Base-by-base conservation (phyloP, 2,888 invertebrate genomes). In the Dynastes grantii region DNA sequence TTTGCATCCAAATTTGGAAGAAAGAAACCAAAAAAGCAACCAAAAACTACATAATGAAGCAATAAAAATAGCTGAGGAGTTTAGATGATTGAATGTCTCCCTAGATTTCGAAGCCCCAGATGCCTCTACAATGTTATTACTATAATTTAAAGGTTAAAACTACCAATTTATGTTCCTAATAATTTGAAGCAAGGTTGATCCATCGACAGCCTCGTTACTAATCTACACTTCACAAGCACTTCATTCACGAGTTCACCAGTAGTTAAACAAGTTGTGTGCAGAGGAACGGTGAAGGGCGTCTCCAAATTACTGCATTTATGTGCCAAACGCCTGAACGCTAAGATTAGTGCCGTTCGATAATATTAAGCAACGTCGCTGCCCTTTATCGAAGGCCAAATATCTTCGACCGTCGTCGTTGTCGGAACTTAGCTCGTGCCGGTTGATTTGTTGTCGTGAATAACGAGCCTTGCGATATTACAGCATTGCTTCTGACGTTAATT, bases 361-460 rank as follows among this genome's bases (percentile, higher is more conserved):
- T 49, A 75, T 63, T 75, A 61, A 61, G 73, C 55, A 68, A 27
- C 55, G 55, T 68, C 55, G 55, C 49, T 68, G 51, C 51, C 68
- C 51, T 68, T 68, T 68, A 27, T 49, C 22, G 68, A 68, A 68
- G 68, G 55, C 55, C 51, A 68, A 68, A 68, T 68, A 68, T 68
- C 51, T 53, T 68, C 51, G 61, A 55, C 73, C 55, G 58, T 29
- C 58, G 73, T 37, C 61, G 40, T 45, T 61, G 73, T 75, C 73
- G 40, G 61, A 75, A 75, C 61, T 75, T 75, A 75, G 11, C 73
- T 61, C 16, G 16, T 45, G 61, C 51, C 73, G 73, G 55, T 37
- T 71, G 71, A 68, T 68, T 68, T 75, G 73, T 75, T 61, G 73
- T 61, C 61, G 73, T 75, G 61, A 61, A 75, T 61, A 75, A 75